phyloP scores from a whole-genome alignment of 2,888 invertebrate species.

The Heliconius ismenius region DNA sequence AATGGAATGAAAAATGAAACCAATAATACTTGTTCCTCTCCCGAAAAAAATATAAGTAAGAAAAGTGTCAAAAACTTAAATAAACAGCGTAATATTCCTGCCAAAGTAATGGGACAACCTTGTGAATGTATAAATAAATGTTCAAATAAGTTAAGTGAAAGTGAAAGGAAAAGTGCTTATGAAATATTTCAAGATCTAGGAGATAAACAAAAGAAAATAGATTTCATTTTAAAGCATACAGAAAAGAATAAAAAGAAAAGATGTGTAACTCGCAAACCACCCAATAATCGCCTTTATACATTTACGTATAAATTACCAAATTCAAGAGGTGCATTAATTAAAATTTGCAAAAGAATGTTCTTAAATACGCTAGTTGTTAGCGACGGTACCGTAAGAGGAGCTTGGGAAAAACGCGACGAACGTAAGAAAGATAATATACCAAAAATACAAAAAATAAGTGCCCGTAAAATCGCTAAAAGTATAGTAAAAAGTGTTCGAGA shows the following conservation, averaged over 20 bases:
- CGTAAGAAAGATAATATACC: background rate
- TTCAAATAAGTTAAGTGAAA: constrained; percentile 1
- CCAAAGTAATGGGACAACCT: background rate
- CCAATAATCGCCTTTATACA: background rate
- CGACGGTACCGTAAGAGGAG: constrained; percentile 1
- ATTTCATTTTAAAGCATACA: constrained; percentile 14
- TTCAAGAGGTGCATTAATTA: background rate
- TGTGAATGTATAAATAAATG: constrained; percentile 16
- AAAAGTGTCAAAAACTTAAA: background rate
- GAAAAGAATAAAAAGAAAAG: constrained; percentile 17
- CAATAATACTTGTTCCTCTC: background rate
- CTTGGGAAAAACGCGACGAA: constrained; percentile 15
- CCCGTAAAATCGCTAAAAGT: background rate
- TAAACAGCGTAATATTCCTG: background rate
- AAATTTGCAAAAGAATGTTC: constrained; percentile 20
- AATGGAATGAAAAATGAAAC: background rate
- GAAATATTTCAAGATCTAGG: constrained; percentile 6
- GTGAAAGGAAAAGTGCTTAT: constrained; percentile 3
- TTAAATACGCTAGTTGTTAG: constrained; percentile 7
- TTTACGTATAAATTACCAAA: constrained; percentile 18
- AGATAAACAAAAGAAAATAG: constrained; percentile 3
- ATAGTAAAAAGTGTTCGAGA: constrained; percentile 16
- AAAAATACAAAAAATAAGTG: background rate
- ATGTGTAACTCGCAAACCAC: background rate
- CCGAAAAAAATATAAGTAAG: background rate